Percentiles rank a stretch among this genome's conserved stretches.
Conservation (phyloP, 2,888 invertebrate species). For the Clivina fossor region DNA sequence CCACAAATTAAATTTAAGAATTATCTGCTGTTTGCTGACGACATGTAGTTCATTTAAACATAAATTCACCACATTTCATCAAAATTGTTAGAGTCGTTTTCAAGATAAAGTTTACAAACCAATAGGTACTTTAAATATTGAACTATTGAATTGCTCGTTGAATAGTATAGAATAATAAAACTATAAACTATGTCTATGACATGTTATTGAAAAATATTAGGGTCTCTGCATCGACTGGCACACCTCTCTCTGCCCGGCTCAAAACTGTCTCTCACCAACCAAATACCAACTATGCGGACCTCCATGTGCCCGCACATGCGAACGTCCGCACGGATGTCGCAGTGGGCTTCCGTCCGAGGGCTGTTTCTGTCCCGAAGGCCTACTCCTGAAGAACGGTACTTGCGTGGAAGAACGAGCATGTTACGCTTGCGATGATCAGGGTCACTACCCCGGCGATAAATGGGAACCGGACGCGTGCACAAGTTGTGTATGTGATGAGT, state of each 20-base stretch:
- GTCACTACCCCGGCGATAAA: conserved; percentile 67
- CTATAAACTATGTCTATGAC: too few species aligned
- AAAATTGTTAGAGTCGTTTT: too few species aligned
- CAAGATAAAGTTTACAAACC: too few species aligned
- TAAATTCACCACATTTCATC: too few species aligned
- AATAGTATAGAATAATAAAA: too few species aligned
- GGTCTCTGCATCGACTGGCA: conserved; percentile 79
- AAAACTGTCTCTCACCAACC: conserved; percentile 58
- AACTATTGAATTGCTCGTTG: too few species aligned
- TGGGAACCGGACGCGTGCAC: conserved; percentile 76
- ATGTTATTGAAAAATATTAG: too few species aligned
- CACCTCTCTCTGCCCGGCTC: conserved; percentile 64
- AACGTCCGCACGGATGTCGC: conserved; percentile 51
- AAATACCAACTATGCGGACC: conserved; percentile 60
- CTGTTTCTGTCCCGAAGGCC: conserved; percentile 79
- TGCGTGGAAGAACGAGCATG: conserved; percentile 71
- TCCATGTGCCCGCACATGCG: conserved; percentile 68
- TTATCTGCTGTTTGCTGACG: too few species aligned
- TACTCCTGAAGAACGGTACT: conserved; percentile 33
- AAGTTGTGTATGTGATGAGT: conserved; percentile 67
- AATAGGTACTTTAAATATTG: too few species aligned
- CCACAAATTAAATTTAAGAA: too few species aligned
- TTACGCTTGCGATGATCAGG: conserved; percentile 72
- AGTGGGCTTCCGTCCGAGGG: conserved; percentile 63
- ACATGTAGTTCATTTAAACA: too few species aligned